Evolutionary conservation across 2,888 invertebrate genomes (phyloP).

Genomic region (Holacanthella duospinosa): DNA sequence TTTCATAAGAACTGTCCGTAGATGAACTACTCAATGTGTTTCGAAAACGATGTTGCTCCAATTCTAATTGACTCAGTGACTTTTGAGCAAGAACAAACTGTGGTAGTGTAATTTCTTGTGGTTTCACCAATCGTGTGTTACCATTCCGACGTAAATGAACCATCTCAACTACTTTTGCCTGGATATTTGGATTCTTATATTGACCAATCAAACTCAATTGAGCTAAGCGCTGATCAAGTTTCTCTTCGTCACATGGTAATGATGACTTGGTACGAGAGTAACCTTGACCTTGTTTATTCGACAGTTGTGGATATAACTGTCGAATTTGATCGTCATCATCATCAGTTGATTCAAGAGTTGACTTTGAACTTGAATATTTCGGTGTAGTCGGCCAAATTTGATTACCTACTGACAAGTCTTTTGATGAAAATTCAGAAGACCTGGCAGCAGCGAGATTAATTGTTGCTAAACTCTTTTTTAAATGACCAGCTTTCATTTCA

Average conservation of each 20-base stretch:
- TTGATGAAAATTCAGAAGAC: not conserved
- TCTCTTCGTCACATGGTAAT: not conserved
- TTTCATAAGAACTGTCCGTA: not conserved
- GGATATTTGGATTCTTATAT: not conserved
- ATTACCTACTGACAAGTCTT: not conserved
- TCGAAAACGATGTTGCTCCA: not conserved
- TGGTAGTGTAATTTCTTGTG: not conserved
- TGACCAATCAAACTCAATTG: not conserved
- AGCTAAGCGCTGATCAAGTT: not conserved
- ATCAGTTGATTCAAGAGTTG: not conserved
- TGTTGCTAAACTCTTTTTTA: not conserved
- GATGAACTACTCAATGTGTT: not conserved
- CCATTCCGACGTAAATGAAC: not conserved
- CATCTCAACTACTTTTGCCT: not conserved
- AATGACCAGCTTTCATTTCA: not conserved
- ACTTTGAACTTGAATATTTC: too few species aligned
- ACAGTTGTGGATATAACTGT: not conserved
- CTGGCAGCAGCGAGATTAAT: not conserved
- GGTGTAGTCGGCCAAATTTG: not conserved
- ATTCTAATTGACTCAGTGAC: not conserved
- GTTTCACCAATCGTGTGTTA: not conserved
- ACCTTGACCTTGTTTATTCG: not conserved
- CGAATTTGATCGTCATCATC: not conserved
- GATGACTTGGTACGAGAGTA: not conserved
- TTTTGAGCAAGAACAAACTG: not conserved